These are phyloP conservation scores for Autographa gamma DNA, from an alignment of 2,888 invertebrate genomes.

Conservation along the genomic window DNA sequence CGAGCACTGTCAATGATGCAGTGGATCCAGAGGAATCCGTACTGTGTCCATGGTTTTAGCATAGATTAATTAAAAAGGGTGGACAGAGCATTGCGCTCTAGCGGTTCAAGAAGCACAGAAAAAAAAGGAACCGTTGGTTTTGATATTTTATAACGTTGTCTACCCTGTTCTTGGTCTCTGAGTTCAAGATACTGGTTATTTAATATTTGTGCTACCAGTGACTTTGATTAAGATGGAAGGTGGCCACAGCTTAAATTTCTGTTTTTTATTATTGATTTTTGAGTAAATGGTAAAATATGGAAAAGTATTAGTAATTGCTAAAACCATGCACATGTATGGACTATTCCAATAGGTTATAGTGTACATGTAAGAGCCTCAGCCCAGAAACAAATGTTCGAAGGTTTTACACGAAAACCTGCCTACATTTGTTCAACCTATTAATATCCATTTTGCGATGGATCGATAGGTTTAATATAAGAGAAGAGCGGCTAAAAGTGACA, in stretches of 20 bases:
- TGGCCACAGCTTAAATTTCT: neutral
- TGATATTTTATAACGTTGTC: neutral
- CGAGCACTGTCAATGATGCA: constrained; percentile 95
- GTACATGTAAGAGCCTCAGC: neutral
- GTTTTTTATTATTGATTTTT: neutral
- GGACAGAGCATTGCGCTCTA: neutral
- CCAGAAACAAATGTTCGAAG: neutral
- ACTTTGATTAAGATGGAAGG: neutral
- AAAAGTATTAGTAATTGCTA: neutral
- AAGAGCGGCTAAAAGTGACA: neutral
- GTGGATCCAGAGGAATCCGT: constrained; percentile 10
- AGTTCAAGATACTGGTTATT: neutral
- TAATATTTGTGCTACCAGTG: neutral
- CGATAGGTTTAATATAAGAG: neutral
- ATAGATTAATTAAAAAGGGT: neutral
- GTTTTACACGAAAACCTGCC: neutral
- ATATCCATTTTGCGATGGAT: neutral
- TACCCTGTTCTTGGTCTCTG: neutral
- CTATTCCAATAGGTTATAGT: neutral
- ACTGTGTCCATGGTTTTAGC: neutral
- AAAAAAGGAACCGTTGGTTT: no score
- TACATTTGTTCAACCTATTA: neutral
- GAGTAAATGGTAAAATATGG: neutral
- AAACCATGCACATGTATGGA: constrained; percentile 5
- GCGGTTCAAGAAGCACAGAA: no score